These are phyloP conservation scores for Megalonaias nervosa DNA, from an alignment of 1,140 invertebrate genomes.

Conservation along the genomic window DNA sequence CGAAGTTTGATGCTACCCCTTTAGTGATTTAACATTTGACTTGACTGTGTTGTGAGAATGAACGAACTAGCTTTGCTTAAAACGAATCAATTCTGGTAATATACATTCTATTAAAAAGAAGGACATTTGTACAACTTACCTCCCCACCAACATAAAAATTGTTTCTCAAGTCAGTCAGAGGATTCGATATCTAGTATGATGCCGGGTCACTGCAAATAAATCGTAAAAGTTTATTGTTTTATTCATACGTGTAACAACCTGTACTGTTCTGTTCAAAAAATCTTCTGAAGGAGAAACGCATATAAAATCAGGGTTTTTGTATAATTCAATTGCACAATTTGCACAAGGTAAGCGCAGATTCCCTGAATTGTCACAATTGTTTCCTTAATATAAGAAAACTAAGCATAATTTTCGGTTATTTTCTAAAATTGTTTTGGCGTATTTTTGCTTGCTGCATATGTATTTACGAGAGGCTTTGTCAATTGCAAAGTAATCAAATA, in stretches of 20 bases:
- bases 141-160: conserved; percentile 42
- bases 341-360: not conserved
- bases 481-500: too few relatives aligned
- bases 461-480: too few relatives aligned
- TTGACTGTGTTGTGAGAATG: too few relatives aligned
- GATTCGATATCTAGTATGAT: conserved; percentile 40
- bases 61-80: too few relatives aligned
- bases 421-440: too few relatives aligned
- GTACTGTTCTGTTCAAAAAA: not conserved
- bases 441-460: not conserved
- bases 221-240: not conserved
- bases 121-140: not conserved
- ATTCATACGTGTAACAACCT: not conserved
- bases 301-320: too few relatives aligned
- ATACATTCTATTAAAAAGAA: not conserved
- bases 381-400: too few relatives aligned
- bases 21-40: too few relatives aligned
- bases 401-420: not conserved
- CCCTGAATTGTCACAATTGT: not conserved
- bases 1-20: too few relatives aligned
- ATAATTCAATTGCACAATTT: not conserved
- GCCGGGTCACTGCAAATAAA: conserved; percentile 31
- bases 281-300: too few relatives aligned
- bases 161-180: conserved; percentile 31
- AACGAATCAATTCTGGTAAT: too few relatives aligned